Evolutionary conservation across 2,113 vertebrate genomes (phyloP), one percentile per base, ranked within the genome.

Genomic region (Neotoma lepida): DNA sequence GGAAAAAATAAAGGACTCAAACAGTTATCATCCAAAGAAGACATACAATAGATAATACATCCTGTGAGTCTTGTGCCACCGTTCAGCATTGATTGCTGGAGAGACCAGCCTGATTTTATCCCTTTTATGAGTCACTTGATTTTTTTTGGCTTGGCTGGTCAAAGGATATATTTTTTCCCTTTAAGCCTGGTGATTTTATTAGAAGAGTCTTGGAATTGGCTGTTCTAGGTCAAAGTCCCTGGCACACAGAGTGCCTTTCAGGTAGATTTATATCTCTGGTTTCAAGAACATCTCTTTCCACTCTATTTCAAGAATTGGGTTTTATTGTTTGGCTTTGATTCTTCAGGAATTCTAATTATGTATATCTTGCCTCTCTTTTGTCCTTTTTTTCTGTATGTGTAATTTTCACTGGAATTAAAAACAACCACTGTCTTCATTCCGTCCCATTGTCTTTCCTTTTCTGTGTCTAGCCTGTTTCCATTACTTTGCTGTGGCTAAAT

Each of bases 141-240:
- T 71, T 70, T 58, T 86, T 73, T 74, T 82, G 26, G 3, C 33
- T 76, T 87, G 9, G 39, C n/a, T 86, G 54, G 33, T 93, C 46
- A 73, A n/a, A 74, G 20, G 22, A n/a, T 86, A 41, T n/a, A 61
- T 73, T 86, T 74, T 66, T 63, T 44, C 71, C 49, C 78, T 90
- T 73, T 41, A 91, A 86, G 8, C 63, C 70, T 95, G 81, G 4
- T 84, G 18, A 85, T 95, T 91, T 85, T 96, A 70, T 92, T 64
- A 87, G 86, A 64, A 85, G 49, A 70, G 17, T 41, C 56, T 93
- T 74, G 24, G 64, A 90, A 64, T 64, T 49, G 51, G 33, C 28
- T 81, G 22, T 87, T 74, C 9, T 39, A 58, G 24, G 33, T 44
- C 49, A 58, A 4, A 9, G 41, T 90, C 86, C 76, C 76, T 58